A percentile compares a stretch with the other conserved stretches of the same genome.
Evolutionary conservation across 2,888 invertebrate genomes (phyloP).

Genomic region (Germaria angustata): DNA sequence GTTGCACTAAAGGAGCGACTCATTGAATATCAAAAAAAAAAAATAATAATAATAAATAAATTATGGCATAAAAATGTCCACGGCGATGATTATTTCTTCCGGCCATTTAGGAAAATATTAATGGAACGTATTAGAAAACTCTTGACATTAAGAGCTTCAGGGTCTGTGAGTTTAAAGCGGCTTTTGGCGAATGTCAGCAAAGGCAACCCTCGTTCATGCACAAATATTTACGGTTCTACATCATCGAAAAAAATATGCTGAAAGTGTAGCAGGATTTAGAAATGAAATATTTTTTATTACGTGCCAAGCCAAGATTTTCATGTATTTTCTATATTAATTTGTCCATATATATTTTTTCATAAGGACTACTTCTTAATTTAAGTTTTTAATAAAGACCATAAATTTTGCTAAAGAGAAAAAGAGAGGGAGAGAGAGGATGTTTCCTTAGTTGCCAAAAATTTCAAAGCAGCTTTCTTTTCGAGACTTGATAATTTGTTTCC

Average conservation of each 20-base stretch:
- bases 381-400: constrained; percentile 27
- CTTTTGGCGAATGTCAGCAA: no score
- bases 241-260: neutral
- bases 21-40: no score
- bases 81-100: no score
- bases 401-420: constrained; percentile 26
- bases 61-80: no score
- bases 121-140: no score
- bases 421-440: neutral
- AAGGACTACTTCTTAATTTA: constrained; percentile 16
- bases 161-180: no score
- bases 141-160: no score
- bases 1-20: no score
- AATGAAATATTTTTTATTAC: constrained; percentile 16
- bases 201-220: neutral
- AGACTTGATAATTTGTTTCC: no score
- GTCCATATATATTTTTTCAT: constrained; percentile 1
- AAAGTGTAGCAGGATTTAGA: neutral
- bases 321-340: constrained; percentile 50
- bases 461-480: neutral
- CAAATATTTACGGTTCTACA: neutral
- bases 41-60: neutral
- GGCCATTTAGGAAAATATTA: no score
- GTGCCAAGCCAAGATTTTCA: constrained; percentile 44
- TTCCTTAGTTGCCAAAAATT: no score